Conservation (phyloP, 2,888 invertebrate genomes). For the Latrodectus hesperus region DNA sequence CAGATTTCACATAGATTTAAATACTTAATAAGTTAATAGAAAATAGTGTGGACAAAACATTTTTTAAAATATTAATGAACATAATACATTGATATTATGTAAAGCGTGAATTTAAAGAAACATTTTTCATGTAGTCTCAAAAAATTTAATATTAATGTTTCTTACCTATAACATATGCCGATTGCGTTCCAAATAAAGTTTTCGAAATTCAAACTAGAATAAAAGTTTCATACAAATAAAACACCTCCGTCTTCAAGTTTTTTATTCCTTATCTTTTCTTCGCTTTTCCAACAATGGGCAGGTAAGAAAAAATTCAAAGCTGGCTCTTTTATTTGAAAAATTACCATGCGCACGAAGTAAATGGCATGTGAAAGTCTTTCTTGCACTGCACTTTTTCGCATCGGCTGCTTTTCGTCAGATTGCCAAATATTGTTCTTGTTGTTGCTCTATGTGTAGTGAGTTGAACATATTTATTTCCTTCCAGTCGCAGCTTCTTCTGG, state of each 20-base stretch:
- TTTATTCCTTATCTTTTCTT: neutral
- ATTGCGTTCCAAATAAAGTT: too few species aligned
- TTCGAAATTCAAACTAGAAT: too few species aligned
- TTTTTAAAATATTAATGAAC: too few species aligned
- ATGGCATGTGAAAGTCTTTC: conserved; percentile 48
- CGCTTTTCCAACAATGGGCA: neutral
- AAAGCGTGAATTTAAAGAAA: too few species aligned
- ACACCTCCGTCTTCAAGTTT: neutral
- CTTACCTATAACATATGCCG: too few species aligned
- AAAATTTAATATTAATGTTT: too few species aligned
- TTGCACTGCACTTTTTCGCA: conserved; percentile 11
- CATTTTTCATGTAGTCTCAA: too few species aligned
- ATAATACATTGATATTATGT: too few species aligned
- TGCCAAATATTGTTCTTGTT: conserved; percentile 54
- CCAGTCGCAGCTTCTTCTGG: neutral
- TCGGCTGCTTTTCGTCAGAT: conserved; percentile 38
- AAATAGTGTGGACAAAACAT: too few species aligned
- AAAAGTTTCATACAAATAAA: too few species aligned
- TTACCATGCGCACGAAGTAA: conserved; percentile 53
- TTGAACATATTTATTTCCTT: conserved; percentile 36
- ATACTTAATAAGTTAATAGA: too few species aligned
- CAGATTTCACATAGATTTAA: too few species aligned
- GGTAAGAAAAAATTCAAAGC: neutral
- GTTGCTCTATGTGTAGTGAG: conserved; percentile 28
- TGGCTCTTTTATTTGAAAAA: conserved; percentile 39